Evolutionary conservation across 2,797 vertebrate species (phyloP).

Genomic region (Prunella strophiata): DNA sequence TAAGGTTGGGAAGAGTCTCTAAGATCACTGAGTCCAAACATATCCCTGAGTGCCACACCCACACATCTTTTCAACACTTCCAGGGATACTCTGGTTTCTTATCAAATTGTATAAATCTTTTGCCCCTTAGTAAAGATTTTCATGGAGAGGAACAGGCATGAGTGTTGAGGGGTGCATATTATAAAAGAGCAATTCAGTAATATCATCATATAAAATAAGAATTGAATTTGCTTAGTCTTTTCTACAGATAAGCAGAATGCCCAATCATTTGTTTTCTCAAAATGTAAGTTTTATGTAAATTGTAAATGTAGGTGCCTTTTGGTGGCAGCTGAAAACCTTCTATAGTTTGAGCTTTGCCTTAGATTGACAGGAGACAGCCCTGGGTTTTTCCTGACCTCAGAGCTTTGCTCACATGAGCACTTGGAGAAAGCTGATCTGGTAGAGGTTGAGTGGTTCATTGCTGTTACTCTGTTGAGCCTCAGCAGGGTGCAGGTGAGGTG

Average conservation of each 20-base stretch:
- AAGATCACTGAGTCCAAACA: background rate
- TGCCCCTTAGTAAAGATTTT: background rate
- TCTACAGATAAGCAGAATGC: background rate
- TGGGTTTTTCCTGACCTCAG: background rate
- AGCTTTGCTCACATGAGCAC: background rate
- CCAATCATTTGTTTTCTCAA: background rate
- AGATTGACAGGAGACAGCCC: background rate
- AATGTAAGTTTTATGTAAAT: background rate
- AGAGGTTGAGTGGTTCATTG: rapidly evolving
- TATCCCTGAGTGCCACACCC: background rate
- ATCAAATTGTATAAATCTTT: background rate
- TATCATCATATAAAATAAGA: background rate
- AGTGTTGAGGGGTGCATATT: background rate
- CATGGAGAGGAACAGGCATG: rapidly evolving
- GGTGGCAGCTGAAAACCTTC: background rate
- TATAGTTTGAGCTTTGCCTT: background rate
- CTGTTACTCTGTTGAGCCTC: background rate
- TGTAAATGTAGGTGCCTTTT: background rate
- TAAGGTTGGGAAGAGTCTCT: background rate
- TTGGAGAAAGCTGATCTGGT: background rate
- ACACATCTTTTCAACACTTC: background rate
- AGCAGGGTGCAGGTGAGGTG: background rate
- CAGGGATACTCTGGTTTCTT: background rate
- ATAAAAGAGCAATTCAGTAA: background rate
- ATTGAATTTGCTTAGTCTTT: background rate